A percentile compares a stretch with the other conserved stretches of the same genome.
Evolutionary conservation across 2,113 vertebrate species (phyloP).

Genomic region (Oryzias javanicus): DNA sequence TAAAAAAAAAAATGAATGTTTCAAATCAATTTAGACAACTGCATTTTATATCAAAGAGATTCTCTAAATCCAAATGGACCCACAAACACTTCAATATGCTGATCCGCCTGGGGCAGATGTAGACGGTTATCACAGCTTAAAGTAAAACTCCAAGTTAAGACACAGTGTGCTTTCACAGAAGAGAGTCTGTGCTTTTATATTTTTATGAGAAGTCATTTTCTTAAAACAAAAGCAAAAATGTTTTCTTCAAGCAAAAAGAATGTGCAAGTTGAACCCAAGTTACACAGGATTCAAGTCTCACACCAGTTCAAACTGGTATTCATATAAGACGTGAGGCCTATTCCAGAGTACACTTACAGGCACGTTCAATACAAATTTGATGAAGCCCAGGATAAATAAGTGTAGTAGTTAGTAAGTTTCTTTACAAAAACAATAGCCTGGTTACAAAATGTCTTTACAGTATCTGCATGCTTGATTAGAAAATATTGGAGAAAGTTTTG

Average conservation of each 20-base stretch:
- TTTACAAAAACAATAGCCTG: conserved; percentile 17
- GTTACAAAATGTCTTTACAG: conserved; percentile 15
- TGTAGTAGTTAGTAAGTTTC: conserved; percentile 16
- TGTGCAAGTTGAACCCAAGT: too few relatives aligned
- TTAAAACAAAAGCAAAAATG: too few relatives aligned
- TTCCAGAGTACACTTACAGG: conserved; percentile 2
- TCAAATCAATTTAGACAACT: too few relatives aligned
- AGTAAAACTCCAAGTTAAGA: background rate
- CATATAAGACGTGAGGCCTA: conserved; percentile 7
- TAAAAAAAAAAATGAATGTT: too few relatives aligned
- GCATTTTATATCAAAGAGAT: too few relatives aligned
- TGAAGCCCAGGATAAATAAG: conserved; percentile 18
- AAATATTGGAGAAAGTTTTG: conserved; percentile 18
- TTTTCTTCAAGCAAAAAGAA: background rate
- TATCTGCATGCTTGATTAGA: conserved; percentile 5
- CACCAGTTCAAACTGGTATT: conserved; percentile 9
- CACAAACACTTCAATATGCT: too few relatives aligned
- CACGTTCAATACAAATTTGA: background rate
- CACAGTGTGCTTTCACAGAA: background rate
- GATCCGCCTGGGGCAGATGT: too few relatives aligned
- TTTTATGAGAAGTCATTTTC: background rate
- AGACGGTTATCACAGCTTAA: background rate
- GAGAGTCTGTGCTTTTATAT: background rate
- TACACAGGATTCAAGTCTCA: too few relatives aligned
- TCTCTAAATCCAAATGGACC: too few relatives aligned